These are phyloP conservation scores for Cichlasoma orientale DNA, from an alignment of 2,797 vertebrate species.

Conservation along the genomic window DNA sequence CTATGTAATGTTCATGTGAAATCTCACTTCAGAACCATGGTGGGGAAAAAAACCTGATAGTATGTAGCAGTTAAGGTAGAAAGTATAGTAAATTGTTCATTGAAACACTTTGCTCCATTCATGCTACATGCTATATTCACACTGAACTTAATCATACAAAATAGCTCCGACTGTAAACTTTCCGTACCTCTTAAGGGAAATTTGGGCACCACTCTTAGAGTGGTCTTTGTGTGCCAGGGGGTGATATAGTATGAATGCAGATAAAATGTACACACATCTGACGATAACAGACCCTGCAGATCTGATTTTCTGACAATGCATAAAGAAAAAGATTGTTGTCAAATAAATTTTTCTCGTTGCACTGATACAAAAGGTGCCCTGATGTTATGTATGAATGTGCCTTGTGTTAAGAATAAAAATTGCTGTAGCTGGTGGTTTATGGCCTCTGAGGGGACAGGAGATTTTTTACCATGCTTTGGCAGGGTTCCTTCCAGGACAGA, in stretches of 20 bases:
- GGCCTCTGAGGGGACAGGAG: background rate
- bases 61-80: conserved; percentile 30
- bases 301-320: background rate
- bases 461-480: background rate
- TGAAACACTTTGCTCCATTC: conserved; percentile 41
- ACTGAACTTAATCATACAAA: conserved; percentile 57
- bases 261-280: background rate
- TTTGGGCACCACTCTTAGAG: conserved; percentile 32
- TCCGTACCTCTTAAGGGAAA: conserved; percentile 52
- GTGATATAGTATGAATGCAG: background rate
- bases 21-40: conserved; percentile 25
- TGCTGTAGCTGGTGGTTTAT: background rate
- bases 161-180: conserved; percentile 49
- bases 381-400: background rate
- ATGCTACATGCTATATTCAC: conserved; percentile 30
- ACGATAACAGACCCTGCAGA: background rate
- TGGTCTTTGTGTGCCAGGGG: conserved; percentile 32
- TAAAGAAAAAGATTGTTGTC: background rate
- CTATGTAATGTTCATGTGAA: conserved; percentile 61
- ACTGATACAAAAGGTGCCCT: background rate
- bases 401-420: background rate
- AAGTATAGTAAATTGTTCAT: conserved; percentile 35
- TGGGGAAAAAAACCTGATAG: background rate
- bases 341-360: background rate
- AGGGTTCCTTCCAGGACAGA: background rate